Conservation (phyloP, 2,888 invertebrate genomes). For the Drosophila emarginata region DNA sequence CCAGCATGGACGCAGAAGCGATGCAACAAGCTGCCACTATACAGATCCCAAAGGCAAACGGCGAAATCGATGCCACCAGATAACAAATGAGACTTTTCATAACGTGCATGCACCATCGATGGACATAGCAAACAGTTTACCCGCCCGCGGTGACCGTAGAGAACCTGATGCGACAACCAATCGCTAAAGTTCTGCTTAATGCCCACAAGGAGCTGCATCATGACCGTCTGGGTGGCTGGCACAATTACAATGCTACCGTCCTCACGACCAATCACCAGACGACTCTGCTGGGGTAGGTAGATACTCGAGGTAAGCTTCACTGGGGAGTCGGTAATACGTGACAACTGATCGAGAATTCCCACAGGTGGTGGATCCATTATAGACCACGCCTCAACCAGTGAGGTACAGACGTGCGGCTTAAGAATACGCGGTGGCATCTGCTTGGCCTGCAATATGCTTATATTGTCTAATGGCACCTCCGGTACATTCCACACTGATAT, state of each 20-base stretch:
- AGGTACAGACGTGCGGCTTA: slow-evolving; percentile 90
- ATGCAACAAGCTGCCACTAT: slow-evolving; percentile 93
- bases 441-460: slow-evolving; percentile 82
- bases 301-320: slow-evolving; percentile 96
- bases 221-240: slow-evolving; percentile 97
- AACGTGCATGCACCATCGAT: slow-evolving; percentile 92
- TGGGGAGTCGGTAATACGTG: slow-evolving; percentile 88
- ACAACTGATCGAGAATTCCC: slow-evolving; percentile 95
- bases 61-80: slow-evolving; percentile 99
- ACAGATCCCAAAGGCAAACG: slow-evolving; percentile 96
- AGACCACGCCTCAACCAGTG: slow-evolving; percentile 93
- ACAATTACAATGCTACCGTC: slow-evolving; percentile 98
- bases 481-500: slow-evolving; percentile 95
- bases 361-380: slow-evolving; percentile 93
- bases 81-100: slow-evolving; percentile 93
- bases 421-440: slow-evolving; percentile 84
- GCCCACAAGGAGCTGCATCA: slow-evolving; percentile 94
- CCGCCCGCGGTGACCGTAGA: slow-evolving; percentile 94
- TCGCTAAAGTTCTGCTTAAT: slow-evolving; percentile 89
- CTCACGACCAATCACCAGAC: slow-evolving; percentile 96
- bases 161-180: slow-evolving; percentile 94
- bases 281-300: slow-evolving; percentile 95
- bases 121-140: slow-evolving; percentile 98
- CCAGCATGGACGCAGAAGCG: slow-evolving; percentile 99
- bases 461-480: slow-evolving; percentile 86